A percentile compares a stretch with the other conserved stretches of the same genome.
phyloP scores from a whole-genome alignment of 1,140 invertebrate genomes.

The Drosophila albomicans region DNA sequence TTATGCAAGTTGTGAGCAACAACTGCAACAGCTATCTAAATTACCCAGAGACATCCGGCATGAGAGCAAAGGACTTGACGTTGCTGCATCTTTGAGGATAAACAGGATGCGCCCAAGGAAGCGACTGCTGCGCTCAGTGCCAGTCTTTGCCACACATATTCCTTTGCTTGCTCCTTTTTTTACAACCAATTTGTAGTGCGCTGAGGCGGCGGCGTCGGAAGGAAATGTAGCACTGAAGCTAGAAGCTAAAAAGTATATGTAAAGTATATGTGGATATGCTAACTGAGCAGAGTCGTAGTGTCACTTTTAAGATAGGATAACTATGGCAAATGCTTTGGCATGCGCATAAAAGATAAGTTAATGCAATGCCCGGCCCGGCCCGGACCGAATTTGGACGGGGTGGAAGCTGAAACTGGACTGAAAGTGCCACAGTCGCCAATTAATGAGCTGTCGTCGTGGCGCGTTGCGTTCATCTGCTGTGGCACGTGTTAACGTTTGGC shows the following conservation, averaged over 20 bases:
- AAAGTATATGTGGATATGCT: slow-evolving; percentile 29
- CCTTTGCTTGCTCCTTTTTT: slow-evolving; percentile 18
- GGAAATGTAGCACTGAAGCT: slow-evolving; percentile 57
- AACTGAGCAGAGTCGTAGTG: slow-evolving; percentile 20
- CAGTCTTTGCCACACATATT: slow-evolving; percentile 25
- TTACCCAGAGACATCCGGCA: slow-evolving; percentile 83
- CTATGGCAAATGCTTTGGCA: slow-evolving; percentile 44
- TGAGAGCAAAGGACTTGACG: slow-evolving; percentile 46
- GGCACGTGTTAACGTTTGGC: slow-evolving; percentile 70
- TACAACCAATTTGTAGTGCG: slow-evolving; percentile 60
- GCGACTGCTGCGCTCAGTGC: slow-evolving; percentile 29
- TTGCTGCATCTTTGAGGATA: slow-evolving; percentile 55
- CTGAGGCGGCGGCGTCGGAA: slow-evolving; percentile 53
- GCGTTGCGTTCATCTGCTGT: slow-evolving; percentile 1
- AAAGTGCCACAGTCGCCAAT: slow-evolving; percentile 56
- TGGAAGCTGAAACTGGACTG: not conserved
- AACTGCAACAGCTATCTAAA: slow-evolving; percentile 80
- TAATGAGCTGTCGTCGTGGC: slow-evolving; percentile 57
- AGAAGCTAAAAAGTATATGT: not conserved
- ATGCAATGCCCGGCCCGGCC: slow-evolving; percentile 27
- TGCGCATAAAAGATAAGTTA: slow-evolving; percentile 75
- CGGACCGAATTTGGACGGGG: not conserved
- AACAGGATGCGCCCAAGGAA: slow-evolving; percentile 69
- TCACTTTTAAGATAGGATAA: slow-evolving; percentile 25
- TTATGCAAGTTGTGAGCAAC: slow-evolving; percentile 73